phyloP scores from a whole-genome alignment of 1,140 invertebrate species.

The Drosophila ficusphila region DNA sequence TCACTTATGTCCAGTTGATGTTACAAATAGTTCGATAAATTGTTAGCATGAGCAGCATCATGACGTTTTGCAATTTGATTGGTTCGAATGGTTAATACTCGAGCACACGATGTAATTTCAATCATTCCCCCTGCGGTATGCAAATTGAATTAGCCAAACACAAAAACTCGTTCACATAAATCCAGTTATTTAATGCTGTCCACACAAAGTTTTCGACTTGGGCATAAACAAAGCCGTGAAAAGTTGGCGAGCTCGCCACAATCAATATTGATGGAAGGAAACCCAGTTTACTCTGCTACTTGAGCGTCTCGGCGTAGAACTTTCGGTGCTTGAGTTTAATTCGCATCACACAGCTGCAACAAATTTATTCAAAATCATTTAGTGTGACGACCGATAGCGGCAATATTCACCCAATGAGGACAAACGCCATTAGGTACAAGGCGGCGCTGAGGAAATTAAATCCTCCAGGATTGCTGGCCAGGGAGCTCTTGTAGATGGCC shows the following conservation, averaged over 20 bases:
- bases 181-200: constrained; percentile 29
- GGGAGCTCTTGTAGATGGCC: constrained; percentile 86
- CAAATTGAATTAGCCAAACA: constrained; percentile 31
- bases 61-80: constrained; percentile 29
- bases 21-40: constrained; percentile 27
- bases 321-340: constrained; percentile 65
- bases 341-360: constrained; percentile 62
- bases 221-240: constrained; percentile 26
- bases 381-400: not conserved
- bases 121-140: constrained; percentile 15
- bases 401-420: constrained; percentile 85
- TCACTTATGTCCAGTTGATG: constrained; percentile 34
- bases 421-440: constrained; percentile 78
- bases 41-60: not conserved
- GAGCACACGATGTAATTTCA: no score
- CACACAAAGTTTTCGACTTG: constrained; percentile 18
- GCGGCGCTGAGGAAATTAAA: constrained; percentile 86
- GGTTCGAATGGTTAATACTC: not conserved
- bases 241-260: constrained; percentile 37
- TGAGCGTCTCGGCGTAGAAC: constrained; percentile 67
- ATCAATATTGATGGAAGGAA: constrained; percentile 36
- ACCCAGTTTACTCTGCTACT: constrained; percentile 39
- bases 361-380: constrained; percentile 8
- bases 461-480: constrained; percentile 85
- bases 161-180: not conserved